Evolutionary conservation across 1,140 invertebrate genomes (phyloP), one percentile per base, ranked within the genome.

Genomic region (Magallana gigas): DNA sequence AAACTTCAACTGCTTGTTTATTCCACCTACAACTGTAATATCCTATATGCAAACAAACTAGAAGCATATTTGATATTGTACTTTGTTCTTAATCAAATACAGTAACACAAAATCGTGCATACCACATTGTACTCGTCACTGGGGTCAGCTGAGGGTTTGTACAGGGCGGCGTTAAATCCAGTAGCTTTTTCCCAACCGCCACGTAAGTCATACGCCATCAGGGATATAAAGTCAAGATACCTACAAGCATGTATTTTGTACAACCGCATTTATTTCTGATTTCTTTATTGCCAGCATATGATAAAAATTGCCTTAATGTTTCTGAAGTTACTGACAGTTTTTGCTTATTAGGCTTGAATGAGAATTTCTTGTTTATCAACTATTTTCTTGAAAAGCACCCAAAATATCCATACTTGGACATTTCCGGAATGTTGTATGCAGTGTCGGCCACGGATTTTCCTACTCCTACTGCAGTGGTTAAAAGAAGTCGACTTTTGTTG

Each of bases 181-280:
- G 98, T 98, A 94, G 98, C 97, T 56, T 97, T 97, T 93, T 98
- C 98, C 98, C 98, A 98, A 95, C 98, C 98, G 11, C 98, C 98
- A 93, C 98, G 98, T 94, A 98, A 98, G 95, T 99, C 97, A 95
- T 99, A 96, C 97, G 99, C 91, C 95, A 95, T 95, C 3, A 99
- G 95, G 95, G 99, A 99, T 95, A 99, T 97, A 96, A 98, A 99
- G 95, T 99, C 98, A 88, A 99, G 95, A 94, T 98, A 97, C 92
- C 97, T 98, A 94, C 64, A 89, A 91, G 8, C 36, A 48, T 48
- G 36, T 48, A 48, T 48, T 48, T 48, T 5, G 36, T 48, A 48
- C 36, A 48, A 48, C 36, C 36, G 36, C 5, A 48, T 48, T 4
- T 48, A 4, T 48, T 48, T 48, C 36, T 48, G 2, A 48, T 48